Percentiles rank a stretch among this genome's conserved stretches.
Conservation (phyloP, 2,113 vertebrate species). For the Xyrauchen texanus region DNA sequence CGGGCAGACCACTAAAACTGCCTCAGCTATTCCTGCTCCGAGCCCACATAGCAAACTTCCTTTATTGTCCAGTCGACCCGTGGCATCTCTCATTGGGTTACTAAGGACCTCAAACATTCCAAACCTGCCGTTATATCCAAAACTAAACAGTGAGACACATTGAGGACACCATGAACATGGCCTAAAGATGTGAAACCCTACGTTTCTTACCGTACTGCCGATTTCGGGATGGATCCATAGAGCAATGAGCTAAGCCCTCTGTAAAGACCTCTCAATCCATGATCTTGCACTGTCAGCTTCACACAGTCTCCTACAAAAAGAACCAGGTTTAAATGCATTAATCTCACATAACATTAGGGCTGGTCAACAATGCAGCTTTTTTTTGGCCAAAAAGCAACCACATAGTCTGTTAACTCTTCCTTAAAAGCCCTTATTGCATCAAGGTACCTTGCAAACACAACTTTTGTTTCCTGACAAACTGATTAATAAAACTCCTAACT, state of each 20-base stretch:
- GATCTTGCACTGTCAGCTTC: slow-evolving; percentile 77
- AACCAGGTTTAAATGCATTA: neutral
- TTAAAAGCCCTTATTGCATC: too few relatives aligned
- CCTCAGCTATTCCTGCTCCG: slow-evolving; percentile 75
- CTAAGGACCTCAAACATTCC: slow-evolving; percentile 79
- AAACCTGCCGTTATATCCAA: slow-evolving; percentile 66
- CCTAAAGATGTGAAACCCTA: neutral
- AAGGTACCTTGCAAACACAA: too few relatives aligned
- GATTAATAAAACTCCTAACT: too few relatives aligned
- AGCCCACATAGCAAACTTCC: slow-evolving; percentile 76
- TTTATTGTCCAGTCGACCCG: slow-evolving; percentile 75
- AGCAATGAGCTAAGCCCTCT: slow-evolving; percentile 79
- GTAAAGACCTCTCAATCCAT: slow-evolving; percentile 76
- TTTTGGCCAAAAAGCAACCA: too few relatives aligned
- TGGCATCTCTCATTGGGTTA: slow-evolving; percentile 74
- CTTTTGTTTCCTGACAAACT: too few relatives aligned
- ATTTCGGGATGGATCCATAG: slow-evolving; percentile 80
- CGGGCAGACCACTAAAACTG: slow-evolving; percentile 78
- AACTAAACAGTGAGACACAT: neutral
- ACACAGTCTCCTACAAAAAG: slow-evolving; percentile 73
- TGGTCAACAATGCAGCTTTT: too few relatives aligned
- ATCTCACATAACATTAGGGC: too few relatives aligned
- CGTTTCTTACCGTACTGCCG: slow-evolving; percentile 73
- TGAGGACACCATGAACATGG: neutral
- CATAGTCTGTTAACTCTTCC: too few relatives aligned